Conservation (phyloP, 1,140 invertebrate species). For the Schlechtendalia chinensis region DNA sequence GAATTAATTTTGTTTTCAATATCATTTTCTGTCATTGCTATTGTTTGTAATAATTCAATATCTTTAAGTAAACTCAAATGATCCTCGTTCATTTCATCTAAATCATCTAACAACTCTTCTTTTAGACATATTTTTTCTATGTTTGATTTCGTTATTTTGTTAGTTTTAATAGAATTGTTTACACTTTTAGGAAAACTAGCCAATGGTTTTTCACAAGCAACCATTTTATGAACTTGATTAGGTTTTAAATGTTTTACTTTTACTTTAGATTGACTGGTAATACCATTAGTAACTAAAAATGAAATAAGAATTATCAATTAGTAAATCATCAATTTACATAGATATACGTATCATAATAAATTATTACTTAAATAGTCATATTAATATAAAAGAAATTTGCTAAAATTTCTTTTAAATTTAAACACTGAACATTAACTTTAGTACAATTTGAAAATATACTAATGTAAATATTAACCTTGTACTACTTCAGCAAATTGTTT, state of each 20-base stretch:
- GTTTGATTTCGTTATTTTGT: neutral
- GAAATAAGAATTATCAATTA: neutral
- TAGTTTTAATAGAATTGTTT: neutral
- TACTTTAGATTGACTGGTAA: slow-evolving; percentile 48
- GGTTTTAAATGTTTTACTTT: slow-evolving; percentile 50
- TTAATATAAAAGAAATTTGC: neutral
- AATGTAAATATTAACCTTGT: slow-evolving; percentile 36
- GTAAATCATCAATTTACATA: neutral
- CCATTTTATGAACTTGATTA: slow-evolving; percentile 47
- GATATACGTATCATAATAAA: too few relatives aligned
- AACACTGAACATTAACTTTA: too few relatives aligned
- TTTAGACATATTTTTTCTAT: neutral
- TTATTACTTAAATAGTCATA: neutral
- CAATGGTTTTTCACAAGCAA: slow-evolving; percentile 34
- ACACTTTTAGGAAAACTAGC: slow-evolving; percentile 42
- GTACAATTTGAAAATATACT: neutral
- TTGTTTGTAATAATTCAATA: slow-evolving; percentile 35
- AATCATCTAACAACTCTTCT: slow-evolving; percentile 24
- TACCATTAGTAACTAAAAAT: slow-evolving; percentile 44
- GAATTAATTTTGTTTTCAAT: slow-evolving; percentile 8
- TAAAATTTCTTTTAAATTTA: neutral
- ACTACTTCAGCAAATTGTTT: slow-evolving; percentile 48
- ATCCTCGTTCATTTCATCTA: slow-evolving; percentile 34
- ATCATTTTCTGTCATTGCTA: slow-evolving; percentile 31
- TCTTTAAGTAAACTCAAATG: slow-evolving; percentile 9